Evolutionary conservation across 2,888 invertebrate species (phyloP).

Genomic region (Sinopyrophorus schimmeli): DNA sequence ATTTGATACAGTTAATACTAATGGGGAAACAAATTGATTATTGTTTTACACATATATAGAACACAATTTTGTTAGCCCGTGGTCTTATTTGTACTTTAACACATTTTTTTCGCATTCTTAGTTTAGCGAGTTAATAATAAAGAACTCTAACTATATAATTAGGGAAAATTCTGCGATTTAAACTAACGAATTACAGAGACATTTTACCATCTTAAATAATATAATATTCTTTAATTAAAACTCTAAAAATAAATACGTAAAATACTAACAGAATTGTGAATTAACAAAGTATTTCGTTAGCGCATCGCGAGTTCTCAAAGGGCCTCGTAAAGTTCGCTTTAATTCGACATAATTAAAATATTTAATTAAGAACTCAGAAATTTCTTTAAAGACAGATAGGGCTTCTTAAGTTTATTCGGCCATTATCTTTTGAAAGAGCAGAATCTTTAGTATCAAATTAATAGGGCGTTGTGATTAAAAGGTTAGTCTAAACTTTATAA

Average conservation of each 20-base stretch:
- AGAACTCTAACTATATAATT: too few species aligned
- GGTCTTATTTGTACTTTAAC: too few species aligned
- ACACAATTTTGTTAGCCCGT: too few species aligned
- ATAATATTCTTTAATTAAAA: conserved; percentile 29
- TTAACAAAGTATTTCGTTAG: conserved; percentile 43
- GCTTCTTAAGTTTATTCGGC: conserved; percentile 24
- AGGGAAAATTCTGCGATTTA: too few species aligned
- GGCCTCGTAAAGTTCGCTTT: conserved; percentile 37
- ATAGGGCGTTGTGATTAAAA: conserved; percentile 23
- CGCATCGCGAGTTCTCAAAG: conserved; percentile 39
- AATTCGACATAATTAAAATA: conserved; percentile 43
- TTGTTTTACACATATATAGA: too few species aligned
- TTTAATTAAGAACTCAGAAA: conserved; percentile 42
- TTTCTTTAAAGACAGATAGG: conserved; percentile 31
- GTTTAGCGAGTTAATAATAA: too few species aligned
- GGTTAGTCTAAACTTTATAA: conserved; percentile 20
- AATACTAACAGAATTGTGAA: conserved; percentile 36
- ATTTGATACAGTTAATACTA: too few species aligned
- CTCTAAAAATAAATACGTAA: conserved; percentile 29
- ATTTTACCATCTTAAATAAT: conserved; percentile 15
- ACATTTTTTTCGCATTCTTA: too few species aligned
- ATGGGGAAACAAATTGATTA: too few species aligned
- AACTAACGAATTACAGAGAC: too few species aligned
- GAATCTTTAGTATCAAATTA: conserved; percentile 25
- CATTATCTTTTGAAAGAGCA: conserved; percentile 24